Evolutionary conservation across 2,113 vertebrate genomes (phyloP).

Genomic region (Caracal caracal): DNA sequence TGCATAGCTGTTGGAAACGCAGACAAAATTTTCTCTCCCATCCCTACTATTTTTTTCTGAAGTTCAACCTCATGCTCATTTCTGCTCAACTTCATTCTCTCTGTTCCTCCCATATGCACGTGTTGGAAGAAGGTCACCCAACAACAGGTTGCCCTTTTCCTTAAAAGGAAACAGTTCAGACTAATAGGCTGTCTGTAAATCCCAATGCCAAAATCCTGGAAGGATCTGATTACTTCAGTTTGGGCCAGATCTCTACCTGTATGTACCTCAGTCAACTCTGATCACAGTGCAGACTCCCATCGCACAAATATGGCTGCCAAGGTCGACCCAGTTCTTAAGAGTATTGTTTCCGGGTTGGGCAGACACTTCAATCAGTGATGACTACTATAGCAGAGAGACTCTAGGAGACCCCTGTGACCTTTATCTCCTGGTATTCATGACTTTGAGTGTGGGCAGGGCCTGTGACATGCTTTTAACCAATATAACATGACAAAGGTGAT

Average conservation of each 20-base stretch:
- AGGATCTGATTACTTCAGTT: neutral
- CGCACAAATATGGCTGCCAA: neutral
- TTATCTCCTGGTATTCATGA: neutral
- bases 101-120: neutral
- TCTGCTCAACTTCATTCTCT: neutral
- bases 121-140: neutral
- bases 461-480: neutral
- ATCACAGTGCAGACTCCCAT: accelerated
- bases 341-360: neutral
- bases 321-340: neutral
- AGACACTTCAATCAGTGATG: neutral
- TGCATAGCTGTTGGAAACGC: neutral
- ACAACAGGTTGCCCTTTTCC: neutral
- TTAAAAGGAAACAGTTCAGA: neutral
- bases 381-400: neutral
- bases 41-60: neutral
- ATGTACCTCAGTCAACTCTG: neutral
- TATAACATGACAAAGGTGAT: neutral
- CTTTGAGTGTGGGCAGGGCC: neutral
- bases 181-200: neutral
- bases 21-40: neutral
- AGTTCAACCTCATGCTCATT: neutral
- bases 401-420: neutral
- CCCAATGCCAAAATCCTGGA: neutral
- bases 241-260: neutral